Evolutionary conservation across 2,888 invertebrate species (phyloP).

Genomic region (Patella pellucida): DNA sequence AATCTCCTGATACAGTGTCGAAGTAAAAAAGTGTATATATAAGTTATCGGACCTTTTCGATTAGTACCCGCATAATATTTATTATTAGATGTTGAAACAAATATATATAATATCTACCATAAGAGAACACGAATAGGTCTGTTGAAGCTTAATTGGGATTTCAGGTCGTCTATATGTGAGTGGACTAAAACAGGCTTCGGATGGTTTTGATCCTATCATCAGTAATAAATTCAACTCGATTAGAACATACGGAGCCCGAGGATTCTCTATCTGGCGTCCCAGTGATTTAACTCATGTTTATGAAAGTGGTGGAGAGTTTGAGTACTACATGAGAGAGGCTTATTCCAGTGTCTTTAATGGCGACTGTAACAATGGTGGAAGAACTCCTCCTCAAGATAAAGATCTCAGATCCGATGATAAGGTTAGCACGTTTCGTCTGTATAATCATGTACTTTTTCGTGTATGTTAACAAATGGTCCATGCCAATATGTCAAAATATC

Average conservation of each 20-base stretch:
- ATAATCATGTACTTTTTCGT: too few species aligned
- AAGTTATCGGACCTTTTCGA: too few species aligned
- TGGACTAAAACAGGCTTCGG: not conserved
- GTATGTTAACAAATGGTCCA: too few species aligned
- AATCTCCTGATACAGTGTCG: too few species aligned
- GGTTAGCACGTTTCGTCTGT: not conserved
- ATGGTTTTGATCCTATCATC: not conserved
- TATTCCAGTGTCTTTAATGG: slow-evolving; percentile 10
- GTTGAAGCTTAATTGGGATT: too few species aligned
- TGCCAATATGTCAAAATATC: too few species aligned
- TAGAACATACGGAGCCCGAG: slow-evolving; percentile 7
- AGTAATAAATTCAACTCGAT: not conserved
- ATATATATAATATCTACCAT: too few species aligned
- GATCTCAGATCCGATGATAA: not conserved
- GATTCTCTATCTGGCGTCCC: slow-evolving; percentile 13
- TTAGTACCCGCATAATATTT: too few species aligned
- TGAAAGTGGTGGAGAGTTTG: slow-evolving; percentile 15
- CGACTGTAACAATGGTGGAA: not conserved
- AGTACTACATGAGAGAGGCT: not conserved
- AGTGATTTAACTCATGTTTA: not conserved
- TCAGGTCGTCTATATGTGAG: not conserved
- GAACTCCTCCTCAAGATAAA: not conserved
- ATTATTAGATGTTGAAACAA: too few species aligned
- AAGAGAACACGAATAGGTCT: too few species aligned
- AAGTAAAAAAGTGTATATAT: too few species aligned